Percentiles rank a stretch among this genome's conserved stretches.
Conservation (phyloP, 2,888 invertebrate genomes). For the Cerceris rybyensis region DNA sequence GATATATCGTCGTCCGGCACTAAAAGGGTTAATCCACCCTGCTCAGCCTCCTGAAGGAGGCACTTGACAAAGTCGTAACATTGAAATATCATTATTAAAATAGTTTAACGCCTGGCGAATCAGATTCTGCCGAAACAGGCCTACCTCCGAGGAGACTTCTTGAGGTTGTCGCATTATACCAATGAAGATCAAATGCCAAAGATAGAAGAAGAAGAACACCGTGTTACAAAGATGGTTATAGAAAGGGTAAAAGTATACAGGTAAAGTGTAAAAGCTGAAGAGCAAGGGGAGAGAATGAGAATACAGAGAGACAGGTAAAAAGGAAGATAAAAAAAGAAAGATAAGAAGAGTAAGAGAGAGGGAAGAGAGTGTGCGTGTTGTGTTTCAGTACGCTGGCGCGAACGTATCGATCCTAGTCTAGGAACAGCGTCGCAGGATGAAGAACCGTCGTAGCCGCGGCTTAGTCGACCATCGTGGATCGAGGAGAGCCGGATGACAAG, state of each 20-base stretch:
- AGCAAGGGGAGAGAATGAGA: conserved; percentile 17
- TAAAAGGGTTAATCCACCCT: no score
- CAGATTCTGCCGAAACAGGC: no score
- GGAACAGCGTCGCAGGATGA: conserved; percentile 68
- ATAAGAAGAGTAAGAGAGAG: conserved; percentile 14
- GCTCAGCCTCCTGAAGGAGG: no score
- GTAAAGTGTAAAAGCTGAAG: not conserved
- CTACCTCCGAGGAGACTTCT: no score
- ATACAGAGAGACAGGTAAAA: conserved; percentile 15
- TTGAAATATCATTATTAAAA: no score
- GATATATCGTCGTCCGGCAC: no score
- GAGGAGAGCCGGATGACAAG: conserved; percentile 48
- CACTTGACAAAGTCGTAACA: no score
- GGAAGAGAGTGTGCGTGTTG: conserved; percentile 25
- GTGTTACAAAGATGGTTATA: no score
- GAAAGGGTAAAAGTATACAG: no score
- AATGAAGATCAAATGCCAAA: not conserved
- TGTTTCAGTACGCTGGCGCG: conserved; percentile 74
- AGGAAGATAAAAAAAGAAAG: conserved; percentile 19
- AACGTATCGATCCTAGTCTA: conserved; percentile 72
- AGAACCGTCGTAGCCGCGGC: conserved; percentile 65
- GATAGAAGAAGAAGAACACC: no score
- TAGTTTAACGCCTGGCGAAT: no score
- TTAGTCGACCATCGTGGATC: conserved; percentile 70
- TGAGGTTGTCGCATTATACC: no score